Base-by-base conservation (phyloP, 2,797 vertebrate genomes). In the Kryptolebias ocellatus region DNA sequence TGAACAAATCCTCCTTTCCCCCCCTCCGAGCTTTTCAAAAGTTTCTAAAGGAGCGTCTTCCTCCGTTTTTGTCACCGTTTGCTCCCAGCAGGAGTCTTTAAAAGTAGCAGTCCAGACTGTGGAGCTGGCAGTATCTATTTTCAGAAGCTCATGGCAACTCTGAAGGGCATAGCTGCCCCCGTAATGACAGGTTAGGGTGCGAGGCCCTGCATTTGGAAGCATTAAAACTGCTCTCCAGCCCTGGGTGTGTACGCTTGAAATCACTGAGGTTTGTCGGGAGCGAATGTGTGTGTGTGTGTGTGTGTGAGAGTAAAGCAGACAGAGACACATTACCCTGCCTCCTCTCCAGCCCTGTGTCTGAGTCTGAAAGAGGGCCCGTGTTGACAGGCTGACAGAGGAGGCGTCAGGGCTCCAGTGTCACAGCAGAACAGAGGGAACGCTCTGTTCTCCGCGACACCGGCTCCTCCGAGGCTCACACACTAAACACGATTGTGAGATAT, bases 41-140 rank as follows among this genome's bases (percentile, higher is more conserved):
- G 28, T 29, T 42, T 51, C 7, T 9, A 27, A 47, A 54, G 34
- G 56, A 4, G 9, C 24, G 31, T 18, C 24, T 42, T 68, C 51
- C 37, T 4, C 31, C 8, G 4, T 14, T 56, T 80, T 66, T 54
- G 50, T 59, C 60, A 18, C 20, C 0, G 59, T 68, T 74, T 27
- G 18, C 44, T 59, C 64, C 75, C 18, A 79, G 72, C 79, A 80
- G 79, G 84, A 88, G 80, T 87, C 87, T 83, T 82, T 91, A 90
- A 92, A 92, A 93, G 89, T 74, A 87, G 84, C 87, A 86, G 83
- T 85, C 83, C 88, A 90, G 90, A 91, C 90, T 83, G 78, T 89
- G 92, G 74, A 91, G 92, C 90, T 89, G 84, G 78, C 62, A 67
- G 85, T 83, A 87, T 92, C 93, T 94, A 94, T 94, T 94, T 94